These are phyloP conservation scores for Mastacembelus armatus DNA, from an alignment of 2,797 vertebrate species.

Conservation along the genomic window DNA sequence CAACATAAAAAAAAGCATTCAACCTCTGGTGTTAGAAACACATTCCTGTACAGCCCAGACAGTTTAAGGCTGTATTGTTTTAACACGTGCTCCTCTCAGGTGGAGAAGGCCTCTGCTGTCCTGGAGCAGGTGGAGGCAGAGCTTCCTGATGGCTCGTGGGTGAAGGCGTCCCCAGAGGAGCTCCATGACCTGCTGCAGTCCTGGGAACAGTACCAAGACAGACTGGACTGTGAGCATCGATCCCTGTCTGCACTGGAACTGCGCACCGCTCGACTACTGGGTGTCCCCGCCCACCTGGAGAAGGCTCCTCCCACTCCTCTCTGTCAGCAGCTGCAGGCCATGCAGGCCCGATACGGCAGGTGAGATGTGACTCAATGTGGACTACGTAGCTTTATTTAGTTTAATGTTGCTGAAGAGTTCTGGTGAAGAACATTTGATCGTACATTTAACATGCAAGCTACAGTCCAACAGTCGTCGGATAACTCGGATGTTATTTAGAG, in stretches of 20 bases:
- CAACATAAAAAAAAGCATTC: too few species aligned
- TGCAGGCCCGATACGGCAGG: slow-evolving; percentile 87
- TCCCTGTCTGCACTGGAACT: slow-evolving; percentile 87
- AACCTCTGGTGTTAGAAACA: too few species aligned
- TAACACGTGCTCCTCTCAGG: slow-evolving; percentile 72
- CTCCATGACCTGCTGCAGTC: slow-evolving; percentile 84
- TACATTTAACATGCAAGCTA: too few species aligned
- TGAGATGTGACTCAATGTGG: slow-evolving; percentile 67
- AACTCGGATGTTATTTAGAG: too few species aligned
- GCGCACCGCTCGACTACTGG: slow-evolving; percentile 82
- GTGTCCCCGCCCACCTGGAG: slow-evolving; percentile 75
- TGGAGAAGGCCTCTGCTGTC: slow-evolving; percentile 87
- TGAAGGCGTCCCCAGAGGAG: slow-evolving; percentile 80
- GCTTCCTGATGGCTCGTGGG: slow-evolving; percentile 79
- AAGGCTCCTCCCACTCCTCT: slow-evolving; percentile 76
- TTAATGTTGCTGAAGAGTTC: too few species aligned
- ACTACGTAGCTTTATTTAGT: not conserved
- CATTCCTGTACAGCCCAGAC: not conserved
- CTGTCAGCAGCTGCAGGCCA: slow-evolving; percentile 85
- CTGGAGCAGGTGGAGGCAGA: slow-evolving; percentile 90
- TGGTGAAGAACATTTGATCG: too few species aligned
- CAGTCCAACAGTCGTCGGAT: too few species aligned
- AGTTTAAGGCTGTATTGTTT: not conserved
- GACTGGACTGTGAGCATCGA: slow-evolving; percentile 86
- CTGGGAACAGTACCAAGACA: slow-evolving; percentile 85